Evolutionary conservation across 2,113 vertebrate species (phyloP).

Genomic region (Amphiprion percula): DNA sequence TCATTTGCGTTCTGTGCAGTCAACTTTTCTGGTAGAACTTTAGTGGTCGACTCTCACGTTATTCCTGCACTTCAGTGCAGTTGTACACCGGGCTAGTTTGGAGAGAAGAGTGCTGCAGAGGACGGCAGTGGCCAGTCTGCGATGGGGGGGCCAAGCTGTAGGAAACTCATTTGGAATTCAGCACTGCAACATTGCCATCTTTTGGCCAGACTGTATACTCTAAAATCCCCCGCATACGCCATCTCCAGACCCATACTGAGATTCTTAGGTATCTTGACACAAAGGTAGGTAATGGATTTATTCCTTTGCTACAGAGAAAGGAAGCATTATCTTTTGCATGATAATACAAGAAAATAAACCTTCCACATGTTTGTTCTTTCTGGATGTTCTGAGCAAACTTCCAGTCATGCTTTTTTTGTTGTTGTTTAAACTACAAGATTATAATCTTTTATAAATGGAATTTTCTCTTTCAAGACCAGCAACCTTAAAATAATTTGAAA

Average conservation of each 20-base stretch:
- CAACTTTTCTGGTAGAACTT: conserved; percentile 72
- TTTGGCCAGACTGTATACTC: conserved; percentile 87
- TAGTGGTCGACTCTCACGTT: conserved; percentile 46
- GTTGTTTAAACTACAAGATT: not conserved
- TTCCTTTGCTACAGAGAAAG: conserved; percentile 37
- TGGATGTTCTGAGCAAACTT: not conserved
- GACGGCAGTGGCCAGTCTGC: conserved; percentile 62
- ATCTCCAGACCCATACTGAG: conserved; percentile 39
- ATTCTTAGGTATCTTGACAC: conserved; percentile 46
- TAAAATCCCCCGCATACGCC: conserved; percentile 43
- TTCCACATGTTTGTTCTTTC: not conserved
- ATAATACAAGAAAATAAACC: conserved; percentile 1
- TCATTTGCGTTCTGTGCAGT: conserved; percentile 48
- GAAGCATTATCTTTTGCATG: conserved; percentile 10
- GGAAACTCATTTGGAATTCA: conserved; percentile 82
- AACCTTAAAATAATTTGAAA: conserved; percentile 14
- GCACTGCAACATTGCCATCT: conserved; percentile 98
- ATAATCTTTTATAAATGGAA: not conserved
- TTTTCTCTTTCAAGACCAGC: conserved; percentile 23
- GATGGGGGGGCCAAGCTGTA: conserved; percentile 52
- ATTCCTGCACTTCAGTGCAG: conserved; percentile 58
- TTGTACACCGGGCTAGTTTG: conserved; percentile 59
- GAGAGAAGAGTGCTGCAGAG: conserved; percentile 62
- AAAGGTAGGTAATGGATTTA: conserved; percentile 52
- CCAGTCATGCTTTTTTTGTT: not conserved